Base-by-base conservation (phyloP, 2,888 invertebrate species). In the Blera fallax region DNA sequence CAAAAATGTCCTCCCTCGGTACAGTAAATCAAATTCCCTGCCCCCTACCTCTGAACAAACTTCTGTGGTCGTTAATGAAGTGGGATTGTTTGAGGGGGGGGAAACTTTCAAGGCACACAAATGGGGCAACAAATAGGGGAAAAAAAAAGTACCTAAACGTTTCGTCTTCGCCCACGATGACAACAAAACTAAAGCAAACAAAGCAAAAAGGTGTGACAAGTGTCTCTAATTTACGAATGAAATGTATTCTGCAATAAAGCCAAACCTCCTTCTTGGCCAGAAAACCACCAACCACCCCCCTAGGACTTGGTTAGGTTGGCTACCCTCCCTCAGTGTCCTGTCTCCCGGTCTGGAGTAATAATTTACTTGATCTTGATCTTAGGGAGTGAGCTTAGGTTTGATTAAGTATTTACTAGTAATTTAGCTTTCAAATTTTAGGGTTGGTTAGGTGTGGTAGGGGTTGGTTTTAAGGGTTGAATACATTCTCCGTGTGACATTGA, bases 1-100 rank as follows among this genome's bases (percentile, higher is more conserved):
- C 16, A 21, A 37, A 18, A 73, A 50, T 45, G n/a, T 27, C 10
- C 11, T 32, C 24, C n/a, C 67, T 18, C 21, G 8, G 18, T 54
- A 70, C 56, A 62, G 62, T 79, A 79, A 84, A 84, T 84, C 83
- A 84, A 84, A 79, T 69, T 64, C 50, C n/a, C 34, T 54, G 32
- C 67, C 37, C 27, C 29, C 24, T 14, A 14, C 29, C 18, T 24
- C 18, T 29, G 72, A 60, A 48, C 62, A 62, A 83, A 83, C 79
- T 79, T 84, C 56, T 69, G 73, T 56, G 83, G 72, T 67, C 79
- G 60, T 79, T 84, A 84, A 84, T 79, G 83, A 84, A 84, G 73
- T 84, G 48, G 73, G 54, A 56, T 67, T 79, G 79, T 64, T 82
- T 43, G 16, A 32, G 43, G 37, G 43, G 37, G 43, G 69, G 18